Evolutionary conservation across 92 coral and sea anemone species (phyloP).

Genomic region (Actinernus sp.): DNA sequence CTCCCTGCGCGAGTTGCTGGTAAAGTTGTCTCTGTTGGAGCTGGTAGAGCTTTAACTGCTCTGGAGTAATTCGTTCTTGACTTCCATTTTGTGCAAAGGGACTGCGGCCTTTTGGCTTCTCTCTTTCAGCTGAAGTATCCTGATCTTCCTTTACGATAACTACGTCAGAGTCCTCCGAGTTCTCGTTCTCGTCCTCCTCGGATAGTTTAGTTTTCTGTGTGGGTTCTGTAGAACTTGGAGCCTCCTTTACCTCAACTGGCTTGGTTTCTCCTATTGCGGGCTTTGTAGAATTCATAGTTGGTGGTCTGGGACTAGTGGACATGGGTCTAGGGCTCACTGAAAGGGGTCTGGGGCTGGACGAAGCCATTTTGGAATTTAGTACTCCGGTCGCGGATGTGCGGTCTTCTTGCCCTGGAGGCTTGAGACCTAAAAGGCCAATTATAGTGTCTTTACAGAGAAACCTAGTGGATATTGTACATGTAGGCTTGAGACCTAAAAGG

Average conservation of each 20-base stretch:
- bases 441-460: no score
- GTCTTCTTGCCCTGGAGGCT: constrained; percentile 59
- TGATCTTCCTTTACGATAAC: constrained; percentile 55
- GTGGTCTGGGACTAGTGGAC: constrained; percentile 50
- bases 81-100: neutral
- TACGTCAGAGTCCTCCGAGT: constrained; percentile 52
- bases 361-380: constrained; percentile 5
- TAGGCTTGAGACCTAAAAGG: no score
- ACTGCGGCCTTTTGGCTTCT: neutral
- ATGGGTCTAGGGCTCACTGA: constrained; percentile 33
- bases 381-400: constrained; percentile 28
- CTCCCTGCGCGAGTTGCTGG: constrained; percentile 41
- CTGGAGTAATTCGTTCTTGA: constrained; percentile 53
- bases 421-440: constrained; percentile 32
- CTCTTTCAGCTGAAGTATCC: neutral
- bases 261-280: constrained; percentile 9
- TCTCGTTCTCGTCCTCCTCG: constrained; percentile 19
- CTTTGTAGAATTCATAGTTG: constrained; percentile 8
- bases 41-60: constrained; percentile 51
- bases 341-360: constrained; percentile 28
- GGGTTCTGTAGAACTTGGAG: constrained; percentile 7
- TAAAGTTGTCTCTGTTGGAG: constrained; percentile 34
- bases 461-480: no score
- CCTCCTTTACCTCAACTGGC: neutral
- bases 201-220: constrained; percentile 17